Evolutionary conservation across 1,140 invertebrate genomes (phyloP), one percentile per base, ranked within the genome.

Genomic region (Hycleus phaleratus): DNA sequence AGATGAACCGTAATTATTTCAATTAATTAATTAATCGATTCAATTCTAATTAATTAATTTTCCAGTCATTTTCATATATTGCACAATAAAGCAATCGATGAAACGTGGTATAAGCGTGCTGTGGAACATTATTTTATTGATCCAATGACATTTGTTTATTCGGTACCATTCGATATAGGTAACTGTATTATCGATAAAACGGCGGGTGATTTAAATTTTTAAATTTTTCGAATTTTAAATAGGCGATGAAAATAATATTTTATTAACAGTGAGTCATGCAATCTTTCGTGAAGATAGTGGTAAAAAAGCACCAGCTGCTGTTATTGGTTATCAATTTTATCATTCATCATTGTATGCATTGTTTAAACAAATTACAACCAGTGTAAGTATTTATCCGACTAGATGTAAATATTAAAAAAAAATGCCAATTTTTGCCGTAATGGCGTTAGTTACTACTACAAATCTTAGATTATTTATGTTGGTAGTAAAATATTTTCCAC

Each of bases 101-200:
- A 96, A 72, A 80, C 91, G 5, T 97, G 93, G 90, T 98, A 98
- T 72, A 85, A 86, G 61, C 79, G 93, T 46, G 93, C 94, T 1
- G 92, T 97, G 0, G 93, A 96, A 63, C 90, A 93, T 61, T 84
- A 93, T 74, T 86, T 85, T 67, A 75, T 89, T 26, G 83, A 90
- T 49, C 81, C 84, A 0, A 82, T 88, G 2, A 90, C 88, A 62
- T 95, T 93, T 70, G 90, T 95, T 0, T 95, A 91, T 71, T 89
- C 90, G 1, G 85, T 92, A 26, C 89, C 90, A n/a, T 85, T 87
- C 68, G 82, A 90, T 65, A 78, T 81, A 24, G 78, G 78, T 72
- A 66, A 59, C 32, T 32, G 32, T 32, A 32, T 32, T 32, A 32
- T 32, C 32, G 32, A 32, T 2, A 5, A 7, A 32, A 5, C 4